These are phyloP conservation scores for Trematomus loennbergii DNA, from an alignment of 2,113 vertebrate species.

Conservation along the genomic window DNA sequence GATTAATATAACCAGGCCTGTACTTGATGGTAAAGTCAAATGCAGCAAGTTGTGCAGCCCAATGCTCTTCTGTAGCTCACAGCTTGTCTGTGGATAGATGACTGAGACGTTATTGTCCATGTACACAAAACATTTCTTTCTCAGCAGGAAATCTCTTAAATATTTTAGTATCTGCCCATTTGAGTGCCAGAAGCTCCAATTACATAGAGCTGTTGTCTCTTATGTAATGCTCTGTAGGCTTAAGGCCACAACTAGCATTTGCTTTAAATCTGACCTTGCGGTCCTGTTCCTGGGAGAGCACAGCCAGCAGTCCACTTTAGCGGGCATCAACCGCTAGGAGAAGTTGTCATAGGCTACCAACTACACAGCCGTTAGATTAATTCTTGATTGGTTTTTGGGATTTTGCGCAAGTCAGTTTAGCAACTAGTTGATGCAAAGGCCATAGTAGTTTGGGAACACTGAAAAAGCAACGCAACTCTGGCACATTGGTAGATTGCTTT, in stretches of 20 bases:
- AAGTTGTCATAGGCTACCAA: too few relatives aligned
- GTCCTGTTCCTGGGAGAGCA: constrained; percentile 18
- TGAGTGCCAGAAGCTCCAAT: neutral
- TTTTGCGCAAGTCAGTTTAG: too few relatives aligned
- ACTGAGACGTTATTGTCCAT: constrained; percentile 8
- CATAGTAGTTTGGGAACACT: too few relatives aligned
- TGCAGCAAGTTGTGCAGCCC: neutral
- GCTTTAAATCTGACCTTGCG: neutral
- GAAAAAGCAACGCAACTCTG: too few relatives aligned
- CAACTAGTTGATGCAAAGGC: too few relatives aligned
- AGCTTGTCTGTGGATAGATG: constrained; percentile 8
- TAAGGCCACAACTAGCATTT: neutral
- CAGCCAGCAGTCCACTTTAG: neutral
- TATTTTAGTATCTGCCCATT: neutral
- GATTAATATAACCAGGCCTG: neutral
- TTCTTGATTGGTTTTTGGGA: too few relatives aligned
- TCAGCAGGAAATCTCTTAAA: neutral
- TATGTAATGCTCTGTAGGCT: neutral
- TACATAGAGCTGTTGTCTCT: neutral
- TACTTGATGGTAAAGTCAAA: neutral
- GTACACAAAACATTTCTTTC: neutral
- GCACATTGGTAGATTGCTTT: too few relatives aligned
- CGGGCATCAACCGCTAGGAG: too few relatives aligned
- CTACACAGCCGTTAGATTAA: too few relatives aligned
- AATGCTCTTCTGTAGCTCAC: constrained; percentile 1